These are phyloP conservation scores for Hippoglossus stenolepis DNA, from an alignment of 2,113 vertebrate genomes.

Conservation along the genomic window DNA sequence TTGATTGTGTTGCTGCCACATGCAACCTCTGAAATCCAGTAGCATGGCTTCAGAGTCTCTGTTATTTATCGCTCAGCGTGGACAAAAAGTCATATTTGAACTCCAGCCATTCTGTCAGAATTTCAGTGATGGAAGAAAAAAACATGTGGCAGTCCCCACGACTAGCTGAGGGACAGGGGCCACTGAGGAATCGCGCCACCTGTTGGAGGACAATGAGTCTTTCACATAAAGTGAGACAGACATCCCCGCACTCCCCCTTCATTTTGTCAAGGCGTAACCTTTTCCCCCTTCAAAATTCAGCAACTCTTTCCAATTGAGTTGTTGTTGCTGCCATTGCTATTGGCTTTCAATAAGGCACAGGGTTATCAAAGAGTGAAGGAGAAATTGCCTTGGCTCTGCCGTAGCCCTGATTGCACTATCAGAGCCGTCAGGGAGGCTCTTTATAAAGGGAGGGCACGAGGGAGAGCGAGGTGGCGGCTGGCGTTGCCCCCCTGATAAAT, in stretches of 20 bases:
- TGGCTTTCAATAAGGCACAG: conserved; percentile 81
- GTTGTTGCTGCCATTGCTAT: conserved; percentile 82
- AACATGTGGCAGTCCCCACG: conserved; percentile 18
- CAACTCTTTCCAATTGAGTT: conserved; percentile 85
- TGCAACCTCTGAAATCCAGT: background rate
- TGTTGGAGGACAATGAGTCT: conserved; percentile 78
- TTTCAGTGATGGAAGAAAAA: conserved; percentile 38
- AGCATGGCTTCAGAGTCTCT: background rate
- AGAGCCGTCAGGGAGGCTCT: conserved; percentile 86
- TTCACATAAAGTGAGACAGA: conserved; percentile 71
- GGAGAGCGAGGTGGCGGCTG: conserved; percentile 81
- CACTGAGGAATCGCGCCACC: conserved; percentile 75
- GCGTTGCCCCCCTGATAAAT: conserved; percentile 85
- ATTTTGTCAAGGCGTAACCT: conserved; percentile 77
- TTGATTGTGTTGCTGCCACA: background rate
- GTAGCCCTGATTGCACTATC: conserved; percentile 88
- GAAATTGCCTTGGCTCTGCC: conserved; percentile 87
- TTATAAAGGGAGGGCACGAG: conserved; percentile 82
- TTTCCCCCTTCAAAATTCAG: conserved; percentile 76
- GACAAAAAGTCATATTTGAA: conserved; percentile 52
- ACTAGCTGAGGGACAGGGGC: conserved; percentile 43
- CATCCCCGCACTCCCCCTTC: conserved; percentile 71
- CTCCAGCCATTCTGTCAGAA: conserved; percentile 51
- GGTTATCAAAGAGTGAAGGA: conserved; percentile 87
- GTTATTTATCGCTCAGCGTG: conserved; percentile 27